Evolutionary conservation across 2,888 invertebrate species (phyloP).

Genomic region (Phytoseiulus persimilis): DNA sequence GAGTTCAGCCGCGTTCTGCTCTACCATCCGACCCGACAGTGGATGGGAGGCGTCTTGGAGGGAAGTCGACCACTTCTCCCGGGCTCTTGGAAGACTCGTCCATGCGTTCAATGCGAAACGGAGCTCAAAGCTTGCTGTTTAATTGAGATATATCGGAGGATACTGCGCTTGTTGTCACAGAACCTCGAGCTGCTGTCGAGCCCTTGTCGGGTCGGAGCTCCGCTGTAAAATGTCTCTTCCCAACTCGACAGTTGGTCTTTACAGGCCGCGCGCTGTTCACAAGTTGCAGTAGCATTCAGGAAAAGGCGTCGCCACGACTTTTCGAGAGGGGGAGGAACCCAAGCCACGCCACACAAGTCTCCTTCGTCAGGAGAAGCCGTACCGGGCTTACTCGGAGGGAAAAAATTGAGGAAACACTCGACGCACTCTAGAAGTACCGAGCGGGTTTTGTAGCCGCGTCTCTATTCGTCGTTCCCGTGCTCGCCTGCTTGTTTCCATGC

Average conservation of each 20-base stretch:
- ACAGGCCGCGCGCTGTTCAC: not conserved
- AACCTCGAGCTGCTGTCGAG: not conserved
- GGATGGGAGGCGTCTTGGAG: not conserved
- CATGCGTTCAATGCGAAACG: not conserved
- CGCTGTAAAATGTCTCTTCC: not conserved
- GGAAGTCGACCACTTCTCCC: not conserved
- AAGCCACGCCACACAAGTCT: not conserved
- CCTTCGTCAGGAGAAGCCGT: not conserved
- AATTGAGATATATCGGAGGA: not conserved
- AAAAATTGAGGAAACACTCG: not conserved
- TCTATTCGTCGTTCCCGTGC: not conserved
- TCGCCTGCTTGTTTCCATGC: not conserved
- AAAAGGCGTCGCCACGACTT: not conserved
- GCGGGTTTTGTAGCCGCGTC: not conserved
- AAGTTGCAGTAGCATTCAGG: not conserved
- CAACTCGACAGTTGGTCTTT: not conserved
- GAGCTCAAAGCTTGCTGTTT: not conserved
- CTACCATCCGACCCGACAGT: not conserved
- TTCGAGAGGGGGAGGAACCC: not conserved
- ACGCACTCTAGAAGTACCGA: not conserved
- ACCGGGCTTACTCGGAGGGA: not conserved
- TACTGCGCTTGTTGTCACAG: not conserved
- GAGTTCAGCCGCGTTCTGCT: not conserved
- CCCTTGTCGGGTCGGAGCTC: not conserved
- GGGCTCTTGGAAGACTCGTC: not conserved